Conservation (phyloP, 1,140 invertebrate genomes). For the Apis dorsata region DNA sequence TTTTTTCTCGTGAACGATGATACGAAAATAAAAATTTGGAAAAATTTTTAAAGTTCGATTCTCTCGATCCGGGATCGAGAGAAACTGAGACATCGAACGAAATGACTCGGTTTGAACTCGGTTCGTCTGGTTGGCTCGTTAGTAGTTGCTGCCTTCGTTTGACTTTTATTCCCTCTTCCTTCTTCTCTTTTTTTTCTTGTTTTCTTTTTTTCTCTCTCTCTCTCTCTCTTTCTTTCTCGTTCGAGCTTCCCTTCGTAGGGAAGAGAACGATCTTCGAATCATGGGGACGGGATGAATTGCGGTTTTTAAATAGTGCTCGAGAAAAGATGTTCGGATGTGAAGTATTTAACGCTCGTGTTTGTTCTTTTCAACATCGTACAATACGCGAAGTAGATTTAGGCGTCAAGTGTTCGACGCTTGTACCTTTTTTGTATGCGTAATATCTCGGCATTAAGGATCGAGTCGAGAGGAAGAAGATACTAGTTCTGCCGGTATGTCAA, state of each 20-base stretch:
- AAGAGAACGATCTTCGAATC: background rate
- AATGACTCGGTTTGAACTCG: background rate
- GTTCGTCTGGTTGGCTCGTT: background rate
- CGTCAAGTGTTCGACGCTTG: constrained; percentile 7
- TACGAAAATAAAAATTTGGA: background rate
- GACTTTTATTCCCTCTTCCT: background rate
- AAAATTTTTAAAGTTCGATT: background rate
- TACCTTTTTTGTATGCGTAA: background rate
- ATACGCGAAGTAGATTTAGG: background rate
- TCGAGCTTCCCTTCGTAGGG: background rate
- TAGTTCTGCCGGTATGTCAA: background rate
- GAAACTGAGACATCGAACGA: background rate
- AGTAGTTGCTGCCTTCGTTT: background rate
- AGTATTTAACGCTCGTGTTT: background rate
- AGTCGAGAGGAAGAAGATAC: background rate
- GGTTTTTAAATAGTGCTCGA: background rate
- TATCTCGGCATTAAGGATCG: background rate
- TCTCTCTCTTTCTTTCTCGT: background rate
- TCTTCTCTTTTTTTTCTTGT: background rate
- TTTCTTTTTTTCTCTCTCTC: background rate
- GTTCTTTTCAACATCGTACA: background rate
- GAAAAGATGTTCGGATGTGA: constrained; percentile 1
- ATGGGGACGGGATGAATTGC: background rate
- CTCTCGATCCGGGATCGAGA: background rate
- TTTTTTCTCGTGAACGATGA: background rate